A percentile compares a stretch with the other conserved stretches of the same genome.
Conservation (phyloP, 64 coral and sea anemone species). For the Acropora yongei region DNA sequence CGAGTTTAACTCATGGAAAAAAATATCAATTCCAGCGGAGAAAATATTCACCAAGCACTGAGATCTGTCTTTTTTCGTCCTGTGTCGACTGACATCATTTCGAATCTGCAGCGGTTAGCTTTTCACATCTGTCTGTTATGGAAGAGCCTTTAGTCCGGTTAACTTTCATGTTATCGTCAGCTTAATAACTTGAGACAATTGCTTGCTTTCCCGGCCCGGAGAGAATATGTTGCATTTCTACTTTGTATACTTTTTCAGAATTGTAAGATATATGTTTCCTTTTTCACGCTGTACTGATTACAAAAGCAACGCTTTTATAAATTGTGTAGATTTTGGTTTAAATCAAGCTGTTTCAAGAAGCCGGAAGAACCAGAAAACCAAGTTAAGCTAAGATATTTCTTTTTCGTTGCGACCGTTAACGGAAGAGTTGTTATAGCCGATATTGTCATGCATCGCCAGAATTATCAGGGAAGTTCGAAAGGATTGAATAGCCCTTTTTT, state of each 20-base stretch:
- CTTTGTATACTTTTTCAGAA: background rate
- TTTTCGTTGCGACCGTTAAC: too few relatives aligned
- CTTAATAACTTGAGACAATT: constrained; percentile 16
- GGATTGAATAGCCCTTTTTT: too few relatives aligned
- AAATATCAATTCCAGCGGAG: background rate
- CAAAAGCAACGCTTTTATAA: too few relatives aligned
- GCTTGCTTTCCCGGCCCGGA: background rate
- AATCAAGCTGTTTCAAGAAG: too few relatives aligned
- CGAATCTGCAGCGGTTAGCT: background rate
- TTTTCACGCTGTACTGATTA: background rate
- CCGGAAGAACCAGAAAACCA: too few relatives aligned
- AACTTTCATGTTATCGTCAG: background rate
- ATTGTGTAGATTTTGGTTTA: too few relatives aligned
- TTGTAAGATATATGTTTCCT: background rate
- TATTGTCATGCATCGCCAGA: too few relatives aligned
- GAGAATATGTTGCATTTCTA: background rate
- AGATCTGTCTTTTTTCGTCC: background rate
- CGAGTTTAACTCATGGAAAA: too few relatives aligned
- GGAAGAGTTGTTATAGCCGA: too few relatives aligned
- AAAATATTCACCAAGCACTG: background rate
- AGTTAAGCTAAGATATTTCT: too few relatives aligned
- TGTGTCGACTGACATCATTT: background rate
- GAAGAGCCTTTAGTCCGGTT: constrained; percentile 4
- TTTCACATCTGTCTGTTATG: constrained; percentile 44
- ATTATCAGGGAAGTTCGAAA: too few relatives aligned